Evolutionary conservation across 2,797 vertebrate species (phyloP), one percentile per base, ranked within the genome.

Genomic region (Acanthopagrus latus): DNA sequence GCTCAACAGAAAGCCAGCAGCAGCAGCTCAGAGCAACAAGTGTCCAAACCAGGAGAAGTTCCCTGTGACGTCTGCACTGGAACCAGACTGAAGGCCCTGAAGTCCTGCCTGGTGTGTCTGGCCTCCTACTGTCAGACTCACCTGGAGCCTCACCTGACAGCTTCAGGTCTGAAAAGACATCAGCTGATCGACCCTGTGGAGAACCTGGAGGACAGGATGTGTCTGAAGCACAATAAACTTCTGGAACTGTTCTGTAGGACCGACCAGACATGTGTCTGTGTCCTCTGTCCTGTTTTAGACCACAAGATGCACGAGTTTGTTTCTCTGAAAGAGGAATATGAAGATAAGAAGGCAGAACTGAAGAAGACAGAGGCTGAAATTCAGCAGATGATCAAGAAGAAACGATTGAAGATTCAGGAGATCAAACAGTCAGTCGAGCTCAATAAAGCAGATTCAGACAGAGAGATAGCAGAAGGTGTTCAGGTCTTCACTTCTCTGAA

Each of bases 41-140:
- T 0, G 8, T 2, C 25, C n/a, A 52, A 18, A 56, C 25, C 47
- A 46, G 71, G 46, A 64, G 59, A 74, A 6, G 41, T 80, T 64
- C 47, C 54, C 38, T 80, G 78, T 65, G 76, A 72, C 12, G 5
- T 72, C 48, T 78, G 69, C 63, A 48, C 17, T 48, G 56, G 48
- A 60, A 46, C 58, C 64, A 80, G 54, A 73, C 25, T 51, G 54
- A 75, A 64, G 58, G 77, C 77, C 64, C 44, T 57, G 17, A 80
- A 74, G 64, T 80, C 71, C 54, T 80, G 78, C 54, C 46, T 80
- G 60, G 62, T 65, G 54, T 78, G 76, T 47, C 62, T 65, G 38
- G n/a, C 1, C 10, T 78, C 76, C 55, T 78, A 71, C 62, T 78
- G 76, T 38, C 38, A 59, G 60, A 60, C 54, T 59, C 76, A 71